phyloP scores from a whole-genome alignment of 2,888 invertebrate species.

The Mesoligia furuncula region DNA sequence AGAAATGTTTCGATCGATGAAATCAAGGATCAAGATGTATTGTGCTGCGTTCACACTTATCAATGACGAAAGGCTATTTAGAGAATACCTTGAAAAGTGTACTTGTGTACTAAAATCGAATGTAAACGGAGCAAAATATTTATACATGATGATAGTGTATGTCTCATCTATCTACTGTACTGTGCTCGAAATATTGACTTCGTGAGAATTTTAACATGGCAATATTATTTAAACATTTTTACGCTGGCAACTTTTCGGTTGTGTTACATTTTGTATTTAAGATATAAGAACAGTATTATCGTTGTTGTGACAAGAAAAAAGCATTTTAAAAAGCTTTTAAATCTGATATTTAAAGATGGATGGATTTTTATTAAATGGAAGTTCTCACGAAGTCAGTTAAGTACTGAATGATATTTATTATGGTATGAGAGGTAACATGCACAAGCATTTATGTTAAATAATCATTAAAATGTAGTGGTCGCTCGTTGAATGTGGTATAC shows the following conservation, averaged over 20 bases:
- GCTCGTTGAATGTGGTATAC: slow-evolving; percentile 67
- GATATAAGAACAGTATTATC: slow-evolving; percentile 65
- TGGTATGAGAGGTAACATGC: slow-evolving; percentile 68
- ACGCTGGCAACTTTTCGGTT: slow-evolving; percentile 52
- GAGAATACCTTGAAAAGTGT: slow-evolving; percentile 39
- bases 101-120: slow-evolving; percentile 40
- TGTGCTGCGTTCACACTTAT: slow-evolving; percentile 36
- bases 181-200: slow-evolving; percentile 64
- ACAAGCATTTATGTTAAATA: slow-evolving; percentile 73
- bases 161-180: slow-evolving; percentile 48
- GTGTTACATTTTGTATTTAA: slow-evolving; percentile 57
- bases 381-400: slow-evolving; percentile 67
- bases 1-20: slow-evolving; percentile 43
- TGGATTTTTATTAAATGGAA: slow-evolving; percentile 21
- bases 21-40: slow-evolving; percentile 31
- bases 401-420: slow-evolving; percentile 64
- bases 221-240: slow-evolving; percentile 36
- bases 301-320: slow-evolving; percentile 60
- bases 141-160: slow-evolving; percentile 47
- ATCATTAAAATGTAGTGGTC: slow-evolving; percentile 63
- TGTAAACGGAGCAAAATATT: slow-evolving; percentile 47
- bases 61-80: slow-evolving; percentile 44
- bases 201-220: slow-evolving; percentile 63
- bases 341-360: not conserved
- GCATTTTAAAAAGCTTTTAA: slow-evolving; percentile 18